phyloP scores from a whole-genome alignment of 2,888 invertebrate species.

The Drosophila barbarae region DNA sequence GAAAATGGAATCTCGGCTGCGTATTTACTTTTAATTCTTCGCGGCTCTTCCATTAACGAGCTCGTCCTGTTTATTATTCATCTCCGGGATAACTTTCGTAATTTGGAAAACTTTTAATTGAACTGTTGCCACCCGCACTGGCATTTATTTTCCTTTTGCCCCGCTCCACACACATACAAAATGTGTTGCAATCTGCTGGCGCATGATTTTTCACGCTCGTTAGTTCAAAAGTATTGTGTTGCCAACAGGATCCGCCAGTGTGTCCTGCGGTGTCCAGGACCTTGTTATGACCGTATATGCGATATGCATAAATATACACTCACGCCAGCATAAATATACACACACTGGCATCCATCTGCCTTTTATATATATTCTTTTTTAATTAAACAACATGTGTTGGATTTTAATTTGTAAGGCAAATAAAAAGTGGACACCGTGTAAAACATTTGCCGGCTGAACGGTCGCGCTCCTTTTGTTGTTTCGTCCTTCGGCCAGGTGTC shows the following conservation, averaged over 20 bases:
- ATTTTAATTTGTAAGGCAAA: conserved; percentile 69
- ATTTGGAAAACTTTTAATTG: conserved; percentile 48
- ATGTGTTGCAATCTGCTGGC: conserved; percentile 61
- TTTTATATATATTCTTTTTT: conserved; percentile 48
- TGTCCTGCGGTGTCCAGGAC: conserved; percentile 25
- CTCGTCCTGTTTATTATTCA: conserved; percentile 34
- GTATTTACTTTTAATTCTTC: conserved; percentile 41
- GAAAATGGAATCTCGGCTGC: conserved; percentile 11
- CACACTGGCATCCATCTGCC: conserved; percentile 11
- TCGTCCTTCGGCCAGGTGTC: conserved; percentile 59
- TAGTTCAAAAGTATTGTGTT: conserved; percentile 55
- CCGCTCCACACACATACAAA: conserved; percentile 39
- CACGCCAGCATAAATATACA: conserved; percentile 30
- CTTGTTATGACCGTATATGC: conserved; percentile 36
- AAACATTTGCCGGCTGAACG: conserved; percentile 55
- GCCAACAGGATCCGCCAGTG: conserved; percentile 12
- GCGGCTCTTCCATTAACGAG: conserved; percentile 32
- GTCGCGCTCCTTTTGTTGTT: conserved; percentile 18
- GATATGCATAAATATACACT: conserved; percentile 35
- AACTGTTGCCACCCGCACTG: conserved; percentile 38
- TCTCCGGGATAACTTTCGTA: conserved; percentile 38
- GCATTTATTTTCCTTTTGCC: conserved; percentile 7
- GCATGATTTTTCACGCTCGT: conserved; percentile 67
- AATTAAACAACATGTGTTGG: conserved; percentile 71
- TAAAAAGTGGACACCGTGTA: conserved; percentile 60